Conservation (phyloP, 2,797 vertebrate species). For the Macroramphosus scolopax region DNA sequence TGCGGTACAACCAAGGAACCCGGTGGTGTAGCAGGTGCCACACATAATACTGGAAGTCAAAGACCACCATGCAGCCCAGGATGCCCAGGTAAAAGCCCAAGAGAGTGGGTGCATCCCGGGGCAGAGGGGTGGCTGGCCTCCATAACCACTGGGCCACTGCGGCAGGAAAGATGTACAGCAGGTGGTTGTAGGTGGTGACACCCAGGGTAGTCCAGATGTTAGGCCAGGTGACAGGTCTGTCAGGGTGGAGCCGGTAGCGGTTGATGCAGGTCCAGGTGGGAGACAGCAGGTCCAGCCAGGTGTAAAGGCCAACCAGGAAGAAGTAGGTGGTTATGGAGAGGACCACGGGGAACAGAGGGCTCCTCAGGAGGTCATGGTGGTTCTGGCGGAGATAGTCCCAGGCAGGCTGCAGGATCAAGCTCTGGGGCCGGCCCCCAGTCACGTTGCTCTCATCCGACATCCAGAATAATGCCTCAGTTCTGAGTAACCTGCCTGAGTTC, state of each 20-base stretch:
- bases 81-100: conserved; percentile 76
- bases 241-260: conserved; percentile 77
- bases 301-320: conserved; percentile 76
- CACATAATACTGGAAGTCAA: conserved; percentile 84
- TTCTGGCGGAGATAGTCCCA: conserved; percentile 80
- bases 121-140: conserved; percentile 76
- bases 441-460: conserved; percentile 55
- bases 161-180: conserved; percentile 80
- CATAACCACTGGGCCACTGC: conserved; percentile 81
- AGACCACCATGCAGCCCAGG: conserved; percentile 79
- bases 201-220: conserved; percentile 74
- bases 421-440: conserved; percentile 52
- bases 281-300: conserved; percentile 77
- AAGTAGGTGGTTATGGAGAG: conserved; percentile 80
- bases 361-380: conserved; percentile 75
- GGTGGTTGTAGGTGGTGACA: conserved; percentile 79
- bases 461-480: conserved; percentile 51
- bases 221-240: conserved; percentile 68
- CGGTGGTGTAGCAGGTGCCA: conserved; percentile 84
- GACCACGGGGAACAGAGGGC: conserved; percentile 78
- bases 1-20: conserved; percentile 80
- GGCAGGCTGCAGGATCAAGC: conserved; percentile 72
- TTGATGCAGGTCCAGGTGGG: conserved; percentile 76
- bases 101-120: conserved; percentile 73
- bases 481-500: conserved; percentile 44